Conservation (phyloP, 1,140 invertebrate genomes). For the Platyscapa corneri region DNA sequence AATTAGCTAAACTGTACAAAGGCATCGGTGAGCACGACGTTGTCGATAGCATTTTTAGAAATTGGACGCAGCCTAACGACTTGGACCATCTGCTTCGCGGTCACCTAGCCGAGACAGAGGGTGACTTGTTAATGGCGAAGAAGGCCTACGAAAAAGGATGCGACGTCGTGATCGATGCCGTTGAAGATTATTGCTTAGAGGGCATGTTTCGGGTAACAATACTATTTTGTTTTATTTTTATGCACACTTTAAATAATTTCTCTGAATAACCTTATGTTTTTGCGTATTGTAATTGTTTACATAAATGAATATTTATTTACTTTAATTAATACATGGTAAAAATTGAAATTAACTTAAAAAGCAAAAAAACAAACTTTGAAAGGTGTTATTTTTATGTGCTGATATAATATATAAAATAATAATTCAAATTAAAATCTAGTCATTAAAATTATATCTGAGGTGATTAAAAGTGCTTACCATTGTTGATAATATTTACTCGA, state of each 20-base stretch:
- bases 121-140: constrained; percentile 75
- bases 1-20: constrained; percentile 77
- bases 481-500: too few relatives aligned
- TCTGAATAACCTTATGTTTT: too few relatives aligned
- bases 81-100: constrained; percentile 58
- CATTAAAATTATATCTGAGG: too few relatives aligned
- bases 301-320: too few relatives aligned
- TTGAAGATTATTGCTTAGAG: constrained; percentile 72
- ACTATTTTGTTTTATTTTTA: neutral
- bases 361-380: neutral
- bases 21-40: constrained; percentile 79
- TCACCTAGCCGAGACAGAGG: constrained; percentile 66
- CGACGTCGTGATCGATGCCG: constrained; percentile 53
- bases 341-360: too few relatives aligned
- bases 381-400: neutral
- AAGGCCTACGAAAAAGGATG: constrained; percentile 72
- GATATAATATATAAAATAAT: neutral
- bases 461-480: too few relatives aligned
- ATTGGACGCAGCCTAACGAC: constrained; percentile 47
- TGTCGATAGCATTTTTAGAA: constrained; percentile 77
- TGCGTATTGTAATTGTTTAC: too few relatives aligned
- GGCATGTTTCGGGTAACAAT: constrained; percentile 49
- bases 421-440: too few relatives aligned
- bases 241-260: neutral
- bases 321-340: too few relatives aligned